phyloP scores from a whole-genome alignment of 2,797 vertebrate genomes.

The Odontamblyopus lacepedii region DNA sequence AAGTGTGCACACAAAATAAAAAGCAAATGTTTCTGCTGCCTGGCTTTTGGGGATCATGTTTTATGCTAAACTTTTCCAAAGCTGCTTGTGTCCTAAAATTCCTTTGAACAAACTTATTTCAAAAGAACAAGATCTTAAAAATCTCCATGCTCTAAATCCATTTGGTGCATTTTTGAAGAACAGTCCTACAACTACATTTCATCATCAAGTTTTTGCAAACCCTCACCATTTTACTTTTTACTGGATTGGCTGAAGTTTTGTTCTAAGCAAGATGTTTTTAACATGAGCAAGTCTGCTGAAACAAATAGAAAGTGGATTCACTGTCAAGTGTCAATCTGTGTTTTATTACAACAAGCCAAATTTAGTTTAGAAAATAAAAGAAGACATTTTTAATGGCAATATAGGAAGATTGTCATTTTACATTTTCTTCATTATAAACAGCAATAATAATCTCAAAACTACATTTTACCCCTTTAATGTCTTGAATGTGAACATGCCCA shows the following conservation, averaged over 20 bases:
- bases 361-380: too few relatives aligned
- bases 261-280: background rate
- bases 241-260: background rate
- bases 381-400: too few relatives aligned
- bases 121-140: background rate
- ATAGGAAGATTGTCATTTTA: too few relatives aligned
- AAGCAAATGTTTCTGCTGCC: background rate
- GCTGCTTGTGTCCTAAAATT: constrained; percentile 1
- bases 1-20: background rate
- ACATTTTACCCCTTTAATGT: too few relatives aligned
- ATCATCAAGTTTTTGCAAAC: background rate
- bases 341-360: background rate
- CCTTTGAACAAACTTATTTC: background rate
- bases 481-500: too few relatives aligned
- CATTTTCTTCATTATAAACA: too few relatives aligned
- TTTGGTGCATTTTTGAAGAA: constrained; percentile 7
- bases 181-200: background rate
- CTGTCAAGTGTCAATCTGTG: background rate
- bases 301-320: background rate
- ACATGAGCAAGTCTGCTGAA: background rate
- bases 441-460: too few relatives aligned
- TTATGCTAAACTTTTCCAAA: background rate
- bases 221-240: background rate
- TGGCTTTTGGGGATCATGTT: background rate
- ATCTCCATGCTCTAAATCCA: constrained; percentile 7